Conservation (phyloP, 2,888 invertebrate genomes). For the Tenthredo distinguenda region DNA sequence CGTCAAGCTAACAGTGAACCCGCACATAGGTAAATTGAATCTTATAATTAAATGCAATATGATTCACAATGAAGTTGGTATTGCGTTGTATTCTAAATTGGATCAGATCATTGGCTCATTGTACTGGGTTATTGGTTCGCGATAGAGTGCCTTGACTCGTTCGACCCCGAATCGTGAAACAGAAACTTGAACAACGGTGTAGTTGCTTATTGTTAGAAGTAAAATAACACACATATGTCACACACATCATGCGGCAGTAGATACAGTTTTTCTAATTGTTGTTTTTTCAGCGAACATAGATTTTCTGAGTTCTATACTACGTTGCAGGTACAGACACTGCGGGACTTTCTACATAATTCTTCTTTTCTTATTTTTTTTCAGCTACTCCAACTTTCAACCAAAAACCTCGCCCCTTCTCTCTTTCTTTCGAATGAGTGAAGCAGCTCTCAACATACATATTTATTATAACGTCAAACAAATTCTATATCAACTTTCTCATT, state of each 20-base stretch:
- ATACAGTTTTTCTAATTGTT: conserved; percentile 15
- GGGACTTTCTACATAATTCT: conserved; percentile 64
- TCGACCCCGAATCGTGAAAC: conserved; percentile 34
- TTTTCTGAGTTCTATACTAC: conserved; percentile 5
- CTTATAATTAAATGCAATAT: conserved; percentile 28
- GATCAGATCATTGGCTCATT: conserved; percentile 39
- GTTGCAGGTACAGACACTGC: conserved; percentile 36
- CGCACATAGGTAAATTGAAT: conserved; percentile 4
- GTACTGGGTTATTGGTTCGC: conserved; percentile 32
- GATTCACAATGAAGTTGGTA: conserved; percentile 12
- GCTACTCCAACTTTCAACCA: conserved; percentile 82
- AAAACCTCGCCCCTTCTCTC: conserved; percentile 82
- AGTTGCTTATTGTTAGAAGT: neutral
- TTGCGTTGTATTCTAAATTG: conserved; percentile 33
- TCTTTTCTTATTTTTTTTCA: conserved; percentile 79
- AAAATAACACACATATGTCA: conserved; percentile 4
- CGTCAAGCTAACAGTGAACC: conserved; percentile 3
- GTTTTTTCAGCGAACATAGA: conserved; percentile 33
- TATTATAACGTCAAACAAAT: conserved; percentile 9
- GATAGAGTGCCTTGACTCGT: conserved; percentile 40
- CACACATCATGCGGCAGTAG: neutral
- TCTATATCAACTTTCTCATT: neutral
- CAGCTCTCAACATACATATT: conserved; percentile 72
- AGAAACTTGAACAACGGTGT: neutral
- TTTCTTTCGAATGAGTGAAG: conserved; percentile 78